These are phyloP conservation scores for Lepidurus arcticus DNA, from an alignment of 1,140 invertebrate species.

Conservation along the genomic window DNA sequence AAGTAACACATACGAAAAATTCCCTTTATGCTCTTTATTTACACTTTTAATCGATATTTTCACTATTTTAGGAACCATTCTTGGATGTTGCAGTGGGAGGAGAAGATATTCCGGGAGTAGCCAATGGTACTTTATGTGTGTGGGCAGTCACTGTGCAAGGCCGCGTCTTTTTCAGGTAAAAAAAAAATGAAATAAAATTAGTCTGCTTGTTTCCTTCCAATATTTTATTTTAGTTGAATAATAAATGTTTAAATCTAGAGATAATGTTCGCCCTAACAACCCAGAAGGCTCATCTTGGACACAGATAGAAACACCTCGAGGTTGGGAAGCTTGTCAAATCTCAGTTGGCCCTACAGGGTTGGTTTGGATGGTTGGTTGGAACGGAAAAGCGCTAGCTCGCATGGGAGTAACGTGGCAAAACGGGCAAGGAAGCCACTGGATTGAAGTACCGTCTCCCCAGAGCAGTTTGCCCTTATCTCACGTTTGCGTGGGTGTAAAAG, in stretches of 20 bases:
- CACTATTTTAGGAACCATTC: slow-evolving; percentile 57
- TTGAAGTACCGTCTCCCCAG: slow-evolving; percentile 67
- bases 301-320: slow-evolving; percentile 20
- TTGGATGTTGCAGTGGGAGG: slow-evolving; percentile 80
- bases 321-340: slow-evolving; percentile 31
- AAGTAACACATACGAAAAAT: slow-evolving; percentile 28
- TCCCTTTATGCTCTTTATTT: slow-evolving; percentile 36
- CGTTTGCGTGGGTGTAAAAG: slow-evolving; percentile 73
- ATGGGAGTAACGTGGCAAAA: slow-evolving; percentile 30
- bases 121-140: slow-evolving; percentile 65
- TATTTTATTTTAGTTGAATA: neutral
- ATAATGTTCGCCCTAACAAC: neutral
- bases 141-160: slow-evolving; percentile 88
- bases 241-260: neutral
- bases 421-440: slow-evolving; percentile 52
- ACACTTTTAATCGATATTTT: slow-evolving; percentile 36
- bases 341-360: slow-evolving; percentile 24
- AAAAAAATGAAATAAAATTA: slow-evolving; percentile 36
- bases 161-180: slow-evolving; percentile 60
- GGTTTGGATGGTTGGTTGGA: slow-evolving; percentile 30
- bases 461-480: slow-evolving; percentile 60
- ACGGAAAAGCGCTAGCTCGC: slow-evolving; percentile 15
- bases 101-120: slow-evolving; percentile 66
- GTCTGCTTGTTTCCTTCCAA: neutral
- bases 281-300: slow-evolving; percentile 28